Conservation (phyloP, 1,140 invertebrate genomes). For the Phymorhynchus buccinoides region DNA sequence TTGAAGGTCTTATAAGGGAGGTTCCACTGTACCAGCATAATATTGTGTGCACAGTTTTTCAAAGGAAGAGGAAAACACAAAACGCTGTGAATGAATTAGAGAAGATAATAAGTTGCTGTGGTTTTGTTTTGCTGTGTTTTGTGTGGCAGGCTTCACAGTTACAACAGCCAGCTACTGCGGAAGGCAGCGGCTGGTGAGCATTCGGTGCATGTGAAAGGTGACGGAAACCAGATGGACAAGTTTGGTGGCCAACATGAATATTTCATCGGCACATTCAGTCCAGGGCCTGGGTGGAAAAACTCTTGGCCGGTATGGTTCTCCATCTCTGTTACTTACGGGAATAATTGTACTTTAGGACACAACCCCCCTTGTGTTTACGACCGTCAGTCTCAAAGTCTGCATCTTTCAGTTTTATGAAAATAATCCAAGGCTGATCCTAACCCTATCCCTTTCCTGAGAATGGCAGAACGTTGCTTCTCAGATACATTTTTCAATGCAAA, state of each 20-base stretch:
- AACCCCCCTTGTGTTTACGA: neutral
- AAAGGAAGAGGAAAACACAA: no score
- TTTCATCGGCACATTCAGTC: constrained; percentile 35
- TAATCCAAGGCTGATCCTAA: no score
- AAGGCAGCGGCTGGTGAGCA: neutral
- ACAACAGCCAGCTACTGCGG: constrained; percentile 15
- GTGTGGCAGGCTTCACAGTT: constrained; percentile 26
- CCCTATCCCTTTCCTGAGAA: no score
- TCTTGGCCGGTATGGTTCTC: constrained; percentile 18
- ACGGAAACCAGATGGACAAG: neutral
- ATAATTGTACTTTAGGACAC: neutral
- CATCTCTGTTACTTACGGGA: neutral
- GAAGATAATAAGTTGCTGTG: neutral
- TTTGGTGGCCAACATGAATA: constrained; percentile 25
- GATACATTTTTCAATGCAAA: no score
- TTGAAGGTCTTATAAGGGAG: no score
- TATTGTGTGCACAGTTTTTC: neutral
- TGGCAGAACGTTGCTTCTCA: no score
- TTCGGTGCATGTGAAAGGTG: constrained; percentile 14
- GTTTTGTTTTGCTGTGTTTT: neutral
- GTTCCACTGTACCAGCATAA: no score
- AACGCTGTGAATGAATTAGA: neutral
- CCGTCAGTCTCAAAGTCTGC: no score
- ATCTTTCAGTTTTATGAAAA: no score
- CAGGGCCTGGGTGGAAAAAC: constrained; percentile 19